Conservation (phyloP, 2,888 invertebrate genomes). For the Stenurella melanura region DNA sequence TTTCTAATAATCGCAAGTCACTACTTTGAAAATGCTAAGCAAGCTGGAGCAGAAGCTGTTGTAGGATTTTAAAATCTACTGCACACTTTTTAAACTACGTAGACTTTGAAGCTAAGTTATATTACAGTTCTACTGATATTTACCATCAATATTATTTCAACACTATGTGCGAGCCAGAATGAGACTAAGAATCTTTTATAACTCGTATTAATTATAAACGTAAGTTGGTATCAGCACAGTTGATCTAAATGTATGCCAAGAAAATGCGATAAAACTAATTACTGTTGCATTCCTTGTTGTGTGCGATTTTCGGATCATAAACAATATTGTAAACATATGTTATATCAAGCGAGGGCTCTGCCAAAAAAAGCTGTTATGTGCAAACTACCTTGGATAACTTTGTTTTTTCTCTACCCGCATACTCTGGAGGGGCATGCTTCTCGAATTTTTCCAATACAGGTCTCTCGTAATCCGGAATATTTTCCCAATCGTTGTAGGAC, state of each 20-base stretch:
- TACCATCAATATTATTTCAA: constrained; percentile 32
- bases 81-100: constrained; percentile 8
- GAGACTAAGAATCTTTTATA: constrained; percentile 56
- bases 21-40: constrained; percentile 21
- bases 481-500: constrained; percentile 68
- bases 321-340: constrained; percentile 35
- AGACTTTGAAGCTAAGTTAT: constrained; percentile 23
- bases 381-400: constrained; percentile 70
- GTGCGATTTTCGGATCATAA: constrained; percentile 29
- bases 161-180: constrained; percentile 54
- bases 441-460: constrained; percentile 84
- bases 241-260: constrained; percentile 58
- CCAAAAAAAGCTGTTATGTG: constrained; percentile 24
- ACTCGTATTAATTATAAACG: constrained; percentile 46
- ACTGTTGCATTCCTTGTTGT: constrained; percentile 45
- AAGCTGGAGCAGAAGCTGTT: background rate
- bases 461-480: constrained; percentile 83
- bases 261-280: constrained; percentile 51
- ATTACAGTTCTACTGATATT: constrained; percentile 15
- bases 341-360: constrained; percentile 10
- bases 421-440: constrained; percentile 71
- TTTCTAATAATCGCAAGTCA: constrained; percentile 11
- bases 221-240: constrained; percentile 49
- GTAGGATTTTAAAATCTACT: background rate
- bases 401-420: constrained; percentile 74